Conservation (phyloP, 2,888 invertebrate genomes). For the Actias luna region DNA sequence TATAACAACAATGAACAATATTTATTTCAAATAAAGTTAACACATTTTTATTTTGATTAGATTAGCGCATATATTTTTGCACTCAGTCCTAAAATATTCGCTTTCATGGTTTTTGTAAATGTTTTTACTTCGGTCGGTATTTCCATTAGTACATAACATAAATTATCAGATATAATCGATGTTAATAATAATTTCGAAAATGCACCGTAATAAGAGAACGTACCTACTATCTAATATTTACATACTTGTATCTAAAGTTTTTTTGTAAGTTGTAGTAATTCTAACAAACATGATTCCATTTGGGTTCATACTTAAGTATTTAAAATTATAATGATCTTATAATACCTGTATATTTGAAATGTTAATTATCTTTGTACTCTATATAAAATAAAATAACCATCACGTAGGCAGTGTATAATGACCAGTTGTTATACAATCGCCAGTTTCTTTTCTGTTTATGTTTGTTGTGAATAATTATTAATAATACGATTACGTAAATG, state of each 20-base stretch:
- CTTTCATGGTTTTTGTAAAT: slow-evolving; percentile 28
- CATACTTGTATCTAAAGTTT: slow-evolving; percentile 16
- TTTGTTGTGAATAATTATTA: slow-evolving; percentile 71
- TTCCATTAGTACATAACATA: not conserved
- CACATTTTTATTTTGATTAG: slow-evolving; percentile 35
- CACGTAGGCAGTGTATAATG: slow-evolving; percentile 46
- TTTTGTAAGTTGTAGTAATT: slow-evolving; percentile 20
- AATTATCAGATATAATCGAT: not conserved
- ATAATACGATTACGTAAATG: slow-evolving; percentile 75
- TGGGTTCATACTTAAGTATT: slow-evolving; percentile 34
- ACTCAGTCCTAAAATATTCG: slow-evolving; percentile 27
- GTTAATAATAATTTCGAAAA: not conserved
- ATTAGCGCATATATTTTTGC: slow-evolving; percentile 34
- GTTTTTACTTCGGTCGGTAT: not conserved
- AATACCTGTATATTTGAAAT: slow-evolving; percentile 43
- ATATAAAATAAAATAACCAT: slow-evolving; percentile 43
- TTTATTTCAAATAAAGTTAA: slow-evolving; percentile 35
- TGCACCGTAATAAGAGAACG: not conserved
- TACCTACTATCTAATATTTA: slow-evolving; percentile 18
- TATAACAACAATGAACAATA: slow-evolving; percentile 25
- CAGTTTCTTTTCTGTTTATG: slow-evolving; percentile 52
- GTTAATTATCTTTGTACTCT: slow-evolving; percentile 42
- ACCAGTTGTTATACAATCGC: slow-evolving; percentile 42
- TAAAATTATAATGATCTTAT: slow-evolving; percentile 39
- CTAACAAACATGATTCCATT: slow-evolving; percentile 36